Base-by-base conservation (phyloP, 2,888 invertebrate species). In the Fabriciana adippe region DNA sequence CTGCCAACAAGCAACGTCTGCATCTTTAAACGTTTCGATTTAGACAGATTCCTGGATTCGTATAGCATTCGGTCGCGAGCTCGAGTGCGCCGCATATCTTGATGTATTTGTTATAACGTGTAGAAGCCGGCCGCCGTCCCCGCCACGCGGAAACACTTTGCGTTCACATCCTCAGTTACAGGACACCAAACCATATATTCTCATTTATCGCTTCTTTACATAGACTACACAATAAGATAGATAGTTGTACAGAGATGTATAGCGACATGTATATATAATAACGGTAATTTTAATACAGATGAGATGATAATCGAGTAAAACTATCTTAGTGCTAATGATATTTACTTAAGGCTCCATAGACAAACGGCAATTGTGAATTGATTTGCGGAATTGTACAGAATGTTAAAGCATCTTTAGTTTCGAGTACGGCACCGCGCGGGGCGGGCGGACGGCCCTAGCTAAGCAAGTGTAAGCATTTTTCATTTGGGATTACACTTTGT, bases 81-180 rank as follows among this genome's bases (percentile, higher is more conserved):
- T 74, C 79, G 76, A 77, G 76, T 71, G 64, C 60, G 67, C 76
- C 83, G 86, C 82, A 81, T 74, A 83, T 86, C 87, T 92, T 86
- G 89, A 85, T 92, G 92, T 92, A 92, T 92, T 91, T 92, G 92
- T 92, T 92, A 92, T 91, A 89, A 85, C 86, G 85, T 83, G 88
- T 92, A 92, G 91, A 79, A 75, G 81, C 88, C 88, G 88, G 82
- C 90, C 90, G 89, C 76, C 85, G 73, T 64, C 81, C 86, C 83
- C 80, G 84, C 87, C 71, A 86, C 72, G 85, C 84, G 89, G 87
- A 80, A 85, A 81, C 89, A 83, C 74, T 78, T 85, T 92, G 70
- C 81, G 80, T 92, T 90, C 75, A 82, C 90, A 91, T 90, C 92
- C 87, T 92, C 72, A 83, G 84, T 92, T 92, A 89, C 88, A 87